A percentile compares a stretch with the other conserved stretches of the same genome.
phyloP scores from a whole-genome alignment of 2,797 vertebrate genomes.

The Catamblyrhynchus diadema region DNA sequence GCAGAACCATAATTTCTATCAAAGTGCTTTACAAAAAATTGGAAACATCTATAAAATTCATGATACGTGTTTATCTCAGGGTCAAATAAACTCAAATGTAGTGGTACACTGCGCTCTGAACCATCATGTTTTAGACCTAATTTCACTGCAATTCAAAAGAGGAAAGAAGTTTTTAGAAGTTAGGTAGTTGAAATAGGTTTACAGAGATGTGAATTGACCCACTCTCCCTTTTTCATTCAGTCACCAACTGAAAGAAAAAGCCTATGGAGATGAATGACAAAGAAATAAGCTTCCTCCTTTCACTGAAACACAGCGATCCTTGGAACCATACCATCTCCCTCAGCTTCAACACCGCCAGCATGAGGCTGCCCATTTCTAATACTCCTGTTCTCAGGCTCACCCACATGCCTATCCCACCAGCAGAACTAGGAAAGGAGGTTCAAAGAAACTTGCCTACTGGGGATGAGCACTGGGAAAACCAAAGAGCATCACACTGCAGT shows the following conservation, averaged over 20 bases:
- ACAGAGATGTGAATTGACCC: neutral
- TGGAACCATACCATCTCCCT: neutral
- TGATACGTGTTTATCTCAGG: neutral
- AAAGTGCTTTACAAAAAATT: neutral
- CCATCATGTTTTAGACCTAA: neutral
- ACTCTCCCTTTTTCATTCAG: neutral
- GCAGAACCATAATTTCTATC: neutral
- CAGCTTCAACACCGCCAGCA: accelerated
- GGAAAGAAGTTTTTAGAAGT: neutral
- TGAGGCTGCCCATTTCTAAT: neutral
- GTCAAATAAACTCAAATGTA: neutral
- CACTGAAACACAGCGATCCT: neutral
- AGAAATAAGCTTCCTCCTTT: neutral
- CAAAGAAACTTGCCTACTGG: neutral
- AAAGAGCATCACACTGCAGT: no score
- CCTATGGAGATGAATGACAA: neutral
- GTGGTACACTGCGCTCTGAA: neutral
- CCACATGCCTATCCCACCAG: neutral
- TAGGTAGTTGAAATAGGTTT: neutral
- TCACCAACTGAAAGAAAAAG: neutral
- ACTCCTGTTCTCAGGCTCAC: neutral
- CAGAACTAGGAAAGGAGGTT: neutral
- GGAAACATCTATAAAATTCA: neutral
- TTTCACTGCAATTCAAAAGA: neutral
- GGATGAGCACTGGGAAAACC: neutral